Conservation (phyloP, 2,888 invertebrate species). For the Ennomos erosarius region DNA sequence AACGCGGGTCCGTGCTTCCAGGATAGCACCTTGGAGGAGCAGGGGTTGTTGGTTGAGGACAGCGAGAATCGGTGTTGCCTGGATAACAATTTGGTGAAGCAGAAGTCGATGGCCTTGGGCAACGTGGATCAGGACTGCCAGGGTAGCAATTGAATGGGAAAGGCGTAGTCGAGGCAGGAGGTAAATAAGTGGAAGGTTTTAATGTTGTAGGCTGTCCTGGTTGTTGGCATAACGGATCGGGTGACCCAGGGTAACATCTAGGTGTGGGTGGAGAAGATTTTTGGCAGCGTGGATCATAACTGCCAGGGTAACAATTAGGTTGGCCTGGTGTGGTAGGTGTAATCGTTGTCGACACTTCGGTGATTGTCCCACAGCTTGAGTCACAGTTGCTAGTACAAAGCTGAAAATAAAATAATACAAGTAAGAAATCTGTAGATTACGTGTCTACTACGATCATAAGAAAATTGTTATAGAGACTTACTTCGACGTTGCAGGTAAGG, state of each 20-base stretch:
- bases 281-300: slow-evolving; percentile 54
- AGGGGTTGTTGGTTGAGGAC: slow-evolving; percentile 33
- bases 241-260: slow-evolving; percentile 48
- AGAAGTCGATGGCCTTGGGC: slow-evolving; percentile 28
- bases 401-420: slow-evolving; percentile 53
- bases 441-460: not conserved
- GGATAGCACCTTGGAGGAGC: slow-evolving; percentile 46
- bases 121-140: slow-evolving; percentile 50
- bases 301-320: slow-evolving; percentile 62
- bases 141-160: slow-evolving; percentile 44
- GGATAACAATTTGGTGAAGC: not conserved
- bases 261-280: slow-evolving; percentile 42
- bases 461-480: slow-evolving; percentile 55
- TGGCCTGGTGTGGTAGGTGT: slow-evolving; percentile 50
- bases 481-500: slow-evolving; percentile 90
- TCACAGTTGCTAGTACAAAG: slow-evolving; percentile 74
- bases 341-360: slow-evolving; percentile 65
- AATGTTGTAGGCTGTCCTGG: slow-evolving; percentile 39
- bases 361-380: slow-evolving; percentile 62
- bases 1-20: slow-evolving; percentile 55
- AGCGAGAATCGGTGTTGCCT: not conserved
- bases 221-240: slow-evolving; percentile 58
- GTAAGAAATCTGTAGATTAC: not conserved
- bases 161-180: slow-evolving; percentile 42
- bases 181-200: slow-evolving; percentile 41